phyloP scores from a whole-genome alignment of 2,888 invertebrate species.

The Ashinkailepas kermadecensis region DNA sequence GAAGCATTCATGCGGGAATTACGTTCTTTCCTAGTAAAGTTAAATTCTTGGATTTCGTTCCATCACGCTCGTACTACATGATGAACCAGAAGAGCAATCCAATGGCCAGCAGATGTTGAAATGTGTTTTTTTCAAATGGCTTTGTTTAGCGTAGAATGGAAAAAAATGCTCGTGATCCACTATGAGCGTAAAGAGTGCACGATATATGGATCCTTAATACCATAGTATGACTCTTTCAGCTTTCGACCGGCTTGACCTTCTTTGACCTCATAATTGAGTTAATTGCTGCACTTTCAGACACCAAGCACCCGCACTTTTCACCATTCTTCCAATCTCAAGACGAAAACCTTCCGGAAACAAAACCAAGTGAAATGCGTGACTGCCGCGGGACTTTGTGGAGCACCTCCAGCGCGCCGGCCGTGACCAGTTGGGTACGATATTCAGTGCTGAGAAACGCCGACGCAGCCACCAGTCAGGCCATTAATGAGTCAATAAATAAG shows the following conservation, averaged over 20 bases:
- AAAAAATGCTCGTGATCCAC: no score
- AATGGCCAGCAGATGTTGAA: no score
- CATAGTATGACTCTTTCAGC: background rate
- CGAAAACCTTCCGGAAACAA: background rate
- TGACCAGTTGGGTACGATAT: background rate
- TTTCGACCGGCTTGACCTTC: background rate
- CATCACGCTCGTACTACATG: no score
- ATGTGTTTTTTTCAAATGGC: no score
- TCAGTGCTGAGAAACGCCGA: background rate
- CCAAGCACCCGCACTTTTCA: background rate
- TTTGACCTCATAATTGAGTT: background rate
- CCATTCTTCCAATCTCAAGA: background rate
- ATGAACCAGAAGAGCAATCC: no score
- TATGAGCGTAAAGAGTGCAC: no score
- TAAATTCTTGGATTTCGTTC: no score
- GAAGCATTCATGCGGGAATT: no score
- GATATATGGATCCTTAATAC: no score
- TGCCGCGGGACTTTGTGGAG: background rate
- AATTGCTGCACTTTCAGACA: background rate
- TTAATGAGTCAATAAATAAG: slow-evolving; percentile 16
- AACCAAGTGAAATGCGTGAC: background rate
- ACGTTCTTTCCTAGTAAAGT: no score
- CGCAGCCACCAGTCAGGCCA: background rate
- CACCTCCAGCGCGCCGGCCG: background rate
- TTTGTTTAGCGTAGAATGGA: no score